Percentiles rank a stretch among this genome's conserved stretches.
phyloP scores from a whole-genome alignment of 2,113 vertebrate species.

The Nannospalax galili region DNA sequence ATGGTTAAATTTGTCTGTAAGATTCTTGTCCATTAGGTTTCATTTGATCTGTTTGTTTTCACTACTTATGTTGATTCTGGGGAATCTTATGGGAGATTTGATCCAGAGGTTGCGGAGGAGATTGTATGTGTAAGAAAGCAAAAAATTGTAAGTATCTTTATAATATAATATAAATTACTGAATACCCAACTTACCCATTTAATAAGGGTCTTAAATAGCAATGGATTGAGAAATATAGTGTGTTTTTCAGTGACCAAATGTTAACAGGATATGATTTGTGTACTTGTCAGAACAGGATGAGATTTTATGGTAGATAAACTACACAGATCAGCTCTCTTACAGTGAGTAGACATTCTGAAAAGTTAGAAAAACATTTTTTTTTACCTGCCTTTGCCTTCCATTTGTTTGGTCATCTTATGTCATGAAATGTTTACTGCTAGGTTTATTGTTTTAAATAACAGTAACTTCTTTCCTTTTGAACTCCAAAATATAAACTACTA shows the following conservation, averaged over 20 bases:
- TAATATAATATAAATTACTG: neutral
- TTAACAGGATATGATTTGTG: neutral
- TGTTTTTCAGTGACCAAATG: neutral
- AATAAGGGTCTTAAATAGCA: neutral
- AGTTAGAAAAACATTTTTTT: neutral
- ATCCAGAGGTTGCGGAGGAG: neutral
- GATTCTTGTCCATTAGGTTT: neutral
- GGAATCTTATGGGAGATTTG: neutral
- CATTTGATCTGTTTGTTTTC: neutral
- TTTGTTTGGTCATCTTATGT: neutral
- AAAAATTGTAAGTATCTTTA: too few species aligned
- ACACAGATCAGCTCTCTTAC: neutral
- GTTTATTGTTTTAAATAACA: slow-evolving; percentile 16
- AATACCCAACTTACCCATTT: neutral
- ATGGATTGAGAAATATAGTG: neutral
- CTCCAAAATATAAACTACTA: neutral
- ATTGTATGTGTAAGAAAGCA: neutral
- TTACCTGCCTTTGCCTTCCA: neutral
- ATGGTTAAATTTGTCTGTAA: neutral
- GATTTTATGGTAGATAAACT: neutral
- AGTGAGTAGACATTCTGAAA: neutral
- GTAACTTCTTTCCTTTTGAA: neutral
- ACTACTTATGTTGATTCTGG: neutral
- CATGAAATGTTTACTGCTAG: neutral
- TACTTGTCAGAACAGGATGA: neutral